A percentile compares a stretch with the other conserved stretches of the same genome.
Conservation (phyloP, 1,140 invertebrate species). For the Drosophila sproati region DNA sequence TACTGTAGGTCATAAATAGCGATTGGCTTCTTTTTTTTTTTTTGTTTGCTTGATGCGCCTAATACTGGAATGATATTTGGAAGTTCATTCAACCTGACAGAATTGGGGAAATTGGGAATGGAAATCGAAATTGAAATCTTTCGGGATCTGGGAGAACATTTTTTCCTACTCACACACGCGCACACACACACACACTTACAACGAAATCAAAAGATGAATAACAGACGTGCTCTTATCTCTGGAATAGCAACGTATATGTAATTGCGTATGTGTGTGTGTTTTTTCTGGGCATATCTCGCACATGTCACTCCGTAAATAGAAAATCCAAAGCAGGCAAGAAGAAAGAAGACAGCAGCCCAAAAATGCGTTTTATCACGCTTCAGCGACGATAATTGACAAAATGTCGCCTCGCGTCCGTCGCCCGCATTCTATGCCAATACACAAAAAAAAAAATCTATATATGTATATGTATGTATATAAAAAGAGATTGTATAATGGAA, state of each 20-base stretch:
- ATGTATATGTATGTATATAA: background rate
- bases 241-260: constrained; percentile 23
- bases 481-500: constrained; percentile 23
- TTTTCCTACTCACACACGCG: constrained; percentile 21
- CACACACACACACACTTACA: constrained; percentile 11
- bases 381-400: constrained; percentile 45
- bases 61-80: constrained; percentile 14
- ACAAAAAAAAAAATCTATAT: constrained; percentile 4
- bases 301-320: constrained; percentile 69
- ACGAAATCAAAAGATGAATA: constrained; percentile 8
- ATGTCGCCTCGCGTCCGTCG: constrained; percentile 32
- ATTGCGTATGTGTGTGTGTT: constrained; percentile 1
- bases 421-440: constrained; percentile 51
- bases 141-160: constrained; percentile 18
- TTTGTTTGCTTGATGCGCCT: background rate
- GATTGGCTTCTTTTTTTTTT: background rate
- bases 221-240: constrained; percentile 46
- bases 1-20: constrained; percentile 73
- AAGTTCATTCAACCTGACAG: constrained; percentile 69
- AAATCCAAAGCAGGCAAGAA: constrained; percentile 63
- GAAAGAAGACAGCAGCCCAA: constrained; percentile 18
- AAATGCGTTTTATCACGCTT: constrained; percentile 59
- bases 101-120: constrained; percentile 38
- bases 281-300: constrained; percentile 39
- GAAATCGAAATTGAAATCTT: constrained; percentile 9